Conservation (phyloP, 2,113 vertebrate species). For the Odocoileus virginianus region DNA sequence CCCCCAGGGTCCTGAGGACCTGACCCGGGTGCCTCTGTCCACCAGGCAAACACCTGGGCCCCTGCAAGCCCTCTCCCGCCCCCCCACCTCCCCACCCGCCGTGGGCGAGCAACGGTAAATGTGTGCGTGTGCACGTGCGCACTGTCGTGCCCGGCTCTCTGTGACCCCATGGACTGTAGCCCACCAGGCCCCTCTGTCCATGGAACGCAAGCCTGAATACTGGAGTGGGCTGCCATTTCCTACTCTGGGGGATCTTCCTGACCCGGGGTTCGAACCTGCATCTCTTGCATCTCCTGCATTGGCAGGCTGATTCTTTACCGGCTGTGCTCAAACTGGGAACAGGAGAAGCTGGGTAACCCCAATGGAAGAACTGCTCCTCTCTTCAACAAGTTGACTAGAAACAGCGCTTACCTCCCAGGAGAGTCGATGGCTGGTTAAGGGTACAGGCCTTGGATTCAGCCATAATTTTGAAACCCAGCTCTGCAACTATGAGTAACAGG, state of each 20-base stretch:
- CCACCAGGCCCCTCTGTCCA: neutral
- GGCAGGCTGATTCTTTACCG: neutral
- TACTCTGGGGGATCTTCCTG: neutral
- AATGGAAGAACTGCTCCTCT: neutral
- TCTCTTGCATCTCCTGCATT: neutral
- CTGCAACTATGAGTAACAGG: neutral
- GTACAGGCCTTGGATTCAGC: neutral
- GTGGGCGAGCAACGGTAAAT: neutral
- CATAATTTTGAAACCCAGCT: neutral
- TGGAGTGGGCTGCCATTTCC: neutral
- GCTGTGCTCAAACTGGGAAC: neutral
- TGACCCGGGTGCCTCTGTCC: neutral
- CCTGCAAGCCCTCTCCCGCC: neutral
- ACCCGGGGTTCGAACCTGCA: rapidly evolving
- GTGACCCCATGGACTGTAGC: neutral
- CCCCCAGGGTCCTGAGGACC: neutral
- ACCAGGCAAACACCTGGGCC: neutral
- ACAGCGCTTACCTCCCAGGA: neutral
- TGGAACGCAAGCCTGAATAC: neutral
- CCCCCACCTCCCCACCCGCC: rapidly evolving
- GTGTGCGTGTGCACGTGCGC: rapidly evolving
- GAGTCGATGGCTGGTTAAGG: neutral
- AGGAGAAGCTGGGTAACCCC: neutral
- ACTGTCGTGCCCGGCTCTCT: neutral
- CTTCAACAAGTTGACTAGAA: neutral